These are phyloP conservation scores for Microctonus aethiopoides DNA, from an alignment of 2,888 invertebrate genomes.

Conservation along the genomic window DNA sequence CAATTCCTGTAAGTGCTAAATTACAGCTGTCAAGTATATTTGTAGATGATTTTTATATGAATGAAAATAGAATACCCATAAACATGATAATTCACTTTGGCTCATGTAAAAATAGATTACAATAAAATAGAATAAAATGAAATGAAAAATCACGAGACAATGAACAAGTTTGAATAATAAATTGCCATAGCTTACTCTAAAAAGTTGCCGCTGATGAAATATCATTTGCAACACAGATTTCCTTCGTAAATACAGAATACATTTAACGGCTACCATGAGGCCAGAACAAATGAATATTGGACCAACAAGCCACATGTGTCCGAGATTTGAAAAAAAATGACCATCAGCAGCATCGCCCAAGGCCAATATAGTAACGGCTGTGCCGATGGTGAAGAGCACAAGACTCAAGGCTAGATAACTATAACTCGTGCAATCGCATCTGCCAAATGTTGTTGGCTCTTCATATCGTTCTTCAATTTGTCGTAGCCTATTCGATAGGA, in stretches of 20 bases:
- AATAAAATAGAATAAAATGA: slow-evolving; percentile 12
- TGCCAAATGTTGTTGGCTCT: slow-evolving; percentile 72
- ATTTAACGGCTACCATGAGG: slow-evolving; percentile 77
- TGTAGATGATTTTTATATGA: slow-evolving; percentile 17
- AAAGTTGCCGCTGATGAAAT: slow-evolving; percentile 73
- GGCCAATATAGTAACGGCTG: slow-evolving; percentile 74
- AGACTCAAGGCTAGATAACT: slow-evolving; percentile 74
- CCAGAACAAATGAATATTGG: slow-evolving; percentile 77
- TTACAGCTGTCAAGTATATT: slow-evolving; percentile 28
- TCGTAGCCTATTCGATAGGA: slow-evolving; percentile 72
- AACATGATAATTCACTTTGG: not conserved
- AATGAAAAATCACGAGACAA: slow-evolving; percentile 14
- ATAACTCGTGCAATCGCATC: slow-evolving; percentile 76
- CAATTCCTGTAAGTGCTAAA: slow-evolving; percentile 69
- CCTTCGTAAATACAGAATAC: slow-evolving; percentile 74
- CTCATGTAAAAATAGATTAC: not conserved
- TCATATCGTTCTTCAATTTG: slow-evolving; percentile 73
- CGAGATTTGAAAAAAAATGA: slow-evolving; percentile 72
- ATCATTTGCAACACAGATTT: slow-evolving; percentile 77
- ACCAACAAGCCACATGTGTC: slow-evolving; percentile 77
- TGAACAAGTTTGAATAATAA: not conserved
- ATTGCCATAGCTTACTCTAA: slow-evolving; percentile 68
- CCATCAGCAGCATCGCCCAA: slow-evolving; percentile 72
- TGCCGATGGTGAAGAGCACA: slow-evolving; percentile 74
- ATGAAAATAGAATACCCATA: not conserved